Evolutionary conservation across 2,113 vertebrate genomes (phyloP).

Genomic region (Dolichallabes microphthalmus): DNA sequence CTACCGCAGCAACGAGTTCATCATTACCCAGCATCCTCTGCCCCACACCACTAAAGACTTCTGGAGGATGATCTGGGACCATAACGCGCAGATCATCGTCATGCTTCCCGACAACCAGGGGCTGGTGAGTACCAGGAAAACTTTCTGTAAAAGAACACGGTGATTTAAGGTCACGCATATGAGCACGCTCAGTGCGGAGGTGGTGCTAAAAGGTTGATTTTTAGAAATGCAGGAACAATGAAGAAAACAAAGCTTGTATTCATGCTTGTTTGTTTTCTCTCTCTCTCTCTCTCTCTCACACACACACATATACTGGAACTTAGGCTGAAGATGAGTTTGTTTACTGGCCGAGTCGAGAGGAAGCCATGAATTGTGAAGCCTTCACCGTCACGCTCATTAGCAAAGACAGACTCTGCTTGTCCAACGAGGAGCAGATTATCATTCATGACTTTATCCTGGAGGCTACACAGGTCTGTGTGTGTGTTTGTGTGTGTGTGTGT

Average conservation of each 20-base stretch:
- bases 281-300: background rate
- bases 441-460: conserved; percentile 96
- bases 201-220: background rate
- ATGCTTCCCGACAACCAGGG: conserved; percentile 93
- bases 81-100: conserved; percentile 94
- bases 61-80: conserved; percentile 98
- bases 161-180: background rate
- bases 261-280: background rate
- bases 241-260: background rate
- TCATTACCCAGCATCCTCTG: conserved; percentile 94
- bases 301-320: conserved; percentile 65
- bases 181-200: background rate
- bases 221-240: background rate
- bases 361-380: conserved; percentile 95
- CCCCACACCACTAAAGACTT: conserved; percentile 95
- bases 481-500: conserved; percentile 9
- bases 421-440: conserved; percentile 91
- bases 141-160: background rate
- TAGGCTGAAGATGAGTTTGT: conserved; percentile 95
- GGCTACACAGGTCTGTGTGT: conserved; percentile 83
- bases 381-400: conserved; percentile 96
- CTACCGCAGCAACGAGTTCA: conserved; percentile 92
- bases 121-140: conserved; percentile 74
- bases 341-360: conserved; percentile 92
- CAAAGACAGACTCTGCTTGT: conserved; percentile 91